These are phyloP conservation scores for Anagrus nilaparvatae DNA, from an alignment of 1,140 invertebrate genomes.

Conservation along the genomic window DNA sequence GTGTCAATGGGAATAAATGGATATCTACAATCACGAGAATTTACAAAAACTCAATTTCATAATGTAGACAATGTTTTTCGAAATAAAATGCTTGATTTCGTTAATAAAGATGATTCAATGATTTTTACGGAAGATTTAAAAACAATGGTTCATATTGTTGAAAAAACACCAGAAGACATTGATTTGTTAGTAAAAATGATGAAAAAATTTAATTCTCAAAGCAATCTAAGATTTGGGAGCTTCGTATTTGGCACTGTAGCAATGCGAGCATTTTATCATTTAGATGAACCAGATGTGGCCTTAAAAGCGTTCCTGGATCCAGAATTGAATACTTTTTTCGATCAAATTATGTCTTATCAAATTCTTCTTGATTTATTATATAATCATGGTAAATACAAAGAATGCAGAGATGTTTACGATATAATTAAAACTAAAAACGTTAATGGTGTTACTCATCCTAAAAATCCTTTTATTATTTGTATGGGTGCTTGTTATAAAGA, in stretches of 20 bases:
- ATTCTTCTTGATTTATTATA: conserved; percentile 64
- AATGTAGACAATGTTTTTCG: conserved; percentile 53
- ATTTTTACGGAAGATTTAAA: conserved; percentile 80
- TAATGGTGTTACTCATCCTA: conserved; percentile 51
- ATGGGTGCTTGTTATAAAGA: conserved; percentile 66
- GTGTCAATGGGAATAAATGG: conserved; percentile 48
- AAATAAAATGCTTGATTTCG: conserved; percentile 55
- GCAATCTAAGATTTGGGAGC: conserved; percentile 60
- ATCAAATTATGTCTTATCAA: conserved; percentile 58
- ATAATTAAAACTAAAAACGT: conserved; percentile 46
- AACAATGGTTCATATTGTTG: conserved; percentile 62
- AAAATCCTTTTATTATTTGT: conserved; percentile 53
- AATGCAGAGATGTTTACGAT: conserved; percentile 56
- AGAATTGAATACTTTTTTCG: conserved; percentile 53
- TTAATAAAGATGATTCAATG: conserved; percentile 46
- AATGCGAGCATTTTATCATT: conserved; percentile 65
- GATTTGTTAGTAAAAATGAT: conserved; percentile 57
- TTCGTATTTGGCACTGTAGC: conserved; percentile 75
- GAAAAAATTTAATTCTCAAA: conserved; percentile 61
- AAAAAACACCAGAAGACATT: conserved; percentile 50
- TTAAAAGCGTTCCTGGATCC: conserved; percentile 54
- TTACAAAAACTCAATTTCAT: conserved; percentile 45
- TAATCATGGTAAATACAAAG: conserved; percentile 55
- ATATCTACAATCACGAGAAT: conserved; percentile 45
- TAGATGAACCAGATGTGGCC: conserved; percentile 60